Base-by-base conservation (phyloP, 2,797 vertebrate species). In the Lycodopsis pacificus region DNA sequence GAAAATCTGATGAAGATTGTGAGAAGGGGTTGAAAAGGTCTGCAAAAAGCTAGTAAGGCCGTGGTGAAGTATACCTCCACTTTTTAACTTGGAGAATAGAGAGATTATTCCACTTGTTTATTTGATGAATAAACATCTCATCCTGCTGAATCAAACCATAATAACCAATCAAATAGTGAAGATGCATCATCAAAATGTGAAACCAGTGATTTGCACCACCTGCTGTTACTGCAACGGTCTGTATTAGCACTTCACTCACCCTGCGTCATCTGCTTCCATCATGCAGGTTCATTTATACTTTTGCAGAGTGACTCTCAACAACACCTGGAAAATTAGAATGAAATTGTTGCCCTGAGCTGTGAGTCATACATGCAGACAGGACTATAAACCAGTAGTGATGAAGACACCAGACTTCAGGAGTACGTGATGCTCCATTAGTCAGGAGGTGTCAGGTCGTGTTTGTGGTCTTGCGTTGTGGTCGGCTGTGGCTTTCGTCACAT, bases 321-420 rank as follows among this genome's bases (percentile, higher is more conserved):
- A 22, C 56, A 69, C 32, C 71, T 30, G 20, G 46, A 70, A 51
- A 66, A 59, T 46, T 38, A 59, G 12, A 64, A 68, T 38, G 36
- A 42, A 71, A 68, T 9, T 40, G 61, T 25, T 48, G n/a, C 72
- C 38, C 49, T 59, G 57, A 65, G 66, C 70, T 27, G 63, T 66
- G 73, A 69, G 63, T 69, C 34, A 70, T 3, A 11, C 40, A 22
- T 20, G 38, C 38, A 51, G 34, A 56, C 75, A 13, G 61, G 8
- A 70, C 49, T 14, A 11, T 38, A 27, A 12, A 54, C 14, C 54
- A 17, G 34, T 0, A 27, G 44, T 7, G 44, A 30, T 14, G 20
- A 27, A 12, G 30, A 30, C 12, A 27, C 38, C 36, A 44, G 25
- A 51, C 22, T 17, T 15, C 51, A 15, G 22, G 59, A n/a, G n/a